phyloP scores from a whole-genome alignment of 2,888 invertebrate species.

The Boloria selene region DNA sequence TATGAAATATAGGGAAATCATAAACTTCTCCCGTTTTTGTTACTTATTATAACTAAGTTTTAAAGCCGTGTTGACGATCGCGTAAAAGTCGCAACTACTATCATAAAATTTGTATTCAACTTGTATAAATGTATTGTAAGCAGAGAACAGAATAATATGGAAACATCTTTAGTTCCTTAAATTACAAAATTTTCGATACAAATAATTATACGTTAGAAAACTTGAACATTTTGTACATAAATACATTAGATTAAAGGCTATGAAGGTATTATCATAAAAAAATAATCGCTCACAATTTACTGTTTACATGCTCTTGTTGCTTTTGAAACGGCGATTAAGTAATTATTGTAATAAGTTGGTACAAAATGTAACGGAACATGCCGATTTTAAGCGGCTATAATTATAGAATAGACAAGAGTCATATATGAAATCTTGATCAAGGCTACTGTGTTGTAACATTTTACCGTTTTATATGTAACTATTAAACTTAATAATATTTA shows the following conservation, averaged over 20 bases:
- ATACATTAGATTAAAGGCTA: conserved; percentile 10
- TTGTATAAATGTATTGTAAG: too few species aligned
- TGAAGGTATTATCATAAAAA: conserved; percentile 12
- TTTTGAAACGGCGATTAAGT: conserved; percentile 60
- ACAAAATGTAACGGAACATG: conserved; percentile 64
- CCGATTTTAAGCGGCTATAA: conserved; percentile 54
- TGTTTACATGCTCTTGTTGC: conserved; percentile 25
- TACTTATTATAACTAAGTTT: not conserved
- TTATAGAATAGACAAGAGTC: conserved; percentile 27
- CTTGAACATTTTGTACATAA: conserved; percentile 4
- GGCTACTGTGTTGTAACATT: conserved; percentile 32
- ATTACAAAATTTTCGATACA: not conserved
- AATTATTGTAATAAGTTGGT: conserved; percentile 67
- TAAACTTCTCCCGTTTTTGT: conserved; percentile 12
- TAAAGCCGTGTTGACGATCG: not conserved
- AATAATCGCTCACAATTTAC: conserved; percentile 24
- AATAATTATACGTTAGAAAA: conserved; percentile 10
- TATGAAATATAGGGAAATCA: conserved; percentile 10
- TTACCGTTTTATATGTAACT: conserved; percentile 25
- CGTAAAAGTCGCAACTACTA: not conserved
- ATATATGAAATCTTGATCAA: conserved; percentile 33
- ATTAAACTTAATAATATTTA: conserved; percentile 30
- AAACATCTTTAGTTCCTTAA: not conserved
- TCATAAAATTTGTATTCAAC: too few species aligned
- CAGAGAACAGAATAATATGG: not conserved